phyloP scores from a whole-genome alignment of 2,888 invertebrate genomes.

The Caenorhabditis virilis region DNA sequence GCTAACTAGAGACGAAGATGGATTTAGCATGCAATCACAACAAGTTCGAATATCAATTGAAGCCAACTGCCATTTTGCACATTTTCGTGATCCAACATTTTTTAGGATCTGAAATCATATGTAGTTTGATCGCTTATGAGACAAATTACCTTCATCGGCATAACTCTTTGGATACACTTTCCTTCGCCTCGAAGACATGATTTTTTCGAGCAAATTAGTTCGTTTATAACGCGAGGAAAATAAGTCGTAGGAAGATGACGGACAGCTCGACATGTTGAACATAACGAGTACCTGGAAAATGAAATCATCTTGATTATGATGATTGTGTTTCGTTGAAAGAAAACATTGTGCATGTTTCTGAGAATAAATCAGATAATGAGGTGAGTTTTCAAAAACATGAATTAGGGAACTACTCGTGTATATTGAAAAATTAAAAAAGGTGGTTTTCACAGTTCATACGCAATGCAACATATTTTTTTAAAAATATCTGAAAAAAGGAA shows the following conservation, averaged over 20 bases:
- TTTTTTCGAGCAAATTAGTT: constrained; percentile 49
- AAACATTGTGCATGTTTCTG: too few species aligned
- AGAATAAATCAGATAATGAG: too few species aligned
- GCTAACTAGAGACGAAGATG: constrained; percentile 46
- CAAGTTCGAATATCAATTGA: constrained; percentile 50
- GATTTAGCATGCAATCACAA: constrained; percentile 54
- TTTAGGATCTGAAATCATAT: constrained; percentile 39
- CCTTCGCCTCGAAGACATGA: constrained; percentile 50
- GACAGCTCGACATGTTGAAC: constrained; percentile 45
- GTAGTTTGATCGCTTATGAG: too few species aligned
- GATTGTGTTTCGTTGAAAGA: too few species aligned
- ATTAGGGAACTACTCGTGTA: too few species aligned
- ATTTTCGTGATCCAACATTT: constrained; percentile 46
- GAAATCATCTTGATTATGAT: too few species aligned
- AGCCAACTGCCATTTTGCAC: constrained; percentile 47
- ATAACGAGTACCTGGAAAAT: constrained; percentile 41
- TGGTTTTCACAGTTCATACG: too few species aligned
- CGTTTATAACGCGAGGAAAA: constrained; percentile 54
- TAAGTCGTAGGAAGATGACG: constrained; percentile 46
- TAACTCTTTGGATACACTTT: constrained; percentile 50
- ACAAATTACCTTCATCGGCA: constrained; percentile 48
- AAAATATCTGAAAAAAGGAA: too few species aligned
- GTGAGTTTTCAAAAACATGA: too few species aligned
- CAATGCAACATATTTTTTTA: too few species aligned
- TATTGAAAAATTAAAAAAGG: too few species aligned